Base-by-base conservation (phyloP, 2,113 vertebrate species). In the Chamaetylas fuelleborni region DNA sequence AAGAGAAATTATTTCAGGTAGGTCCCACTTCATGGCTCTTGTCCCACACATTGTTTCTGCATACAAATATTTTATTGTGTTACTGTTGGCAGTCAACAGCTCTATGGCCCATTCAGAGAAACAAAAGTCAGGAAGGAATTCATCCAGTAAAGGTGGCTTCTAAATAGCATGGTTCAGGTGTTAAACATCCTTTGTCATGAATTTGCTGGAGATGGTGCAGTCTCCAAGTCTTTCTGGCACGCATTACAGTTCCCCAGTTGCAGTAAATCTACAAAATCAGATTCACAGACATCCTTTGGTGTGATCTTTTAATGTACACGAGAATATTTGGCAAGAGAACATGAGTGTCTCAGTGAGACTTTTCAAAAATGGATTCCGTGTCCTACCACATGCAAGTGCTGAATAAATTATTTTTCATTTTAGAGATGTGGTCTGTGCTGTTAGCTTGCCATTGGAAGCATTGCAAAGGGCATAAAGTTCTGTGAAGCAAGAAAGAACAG, bases 51-150 rank as follows among this genome's bases (percentile, higher is more conserved):
- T 73, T 95, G 40, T 90, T 95, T 95, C 91, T 96, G 78, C 86
- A 93, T 74, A 51, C 33, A 96, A 88, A 86, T 93, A 78, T 93
- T 96, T 45, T 48, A 76, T 90, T 95, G 8, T 23, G 47, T 62
- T 93, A 38, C 86, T 96, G 53, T 73, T 90, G 94, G 61, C 61
- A 96, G 69, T 76, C 72, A 90, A 82, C 60, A 71, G 36, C 92
- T 86, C 86, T 95, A 31, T 14, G 19, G 25, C 8, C 19, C 24
- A 34, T 76, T 66, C 43, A 50, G 61, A 50, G 51, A 57, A 76
- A 66, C 10, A 58, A 76, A 66, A 50, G 31, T 34, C 16, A 42
- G 31, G 42, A 95, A 94, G 47, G 51, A 97, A 86, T 82, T 79
- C 6, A 94, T 73, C 11, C 38, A 16, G 28, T 88, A 96, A 95